phyloP scores from a whole-genome alignment of 1,140 invertebrate species.

The Rhagoletis pomonella region DNA sequence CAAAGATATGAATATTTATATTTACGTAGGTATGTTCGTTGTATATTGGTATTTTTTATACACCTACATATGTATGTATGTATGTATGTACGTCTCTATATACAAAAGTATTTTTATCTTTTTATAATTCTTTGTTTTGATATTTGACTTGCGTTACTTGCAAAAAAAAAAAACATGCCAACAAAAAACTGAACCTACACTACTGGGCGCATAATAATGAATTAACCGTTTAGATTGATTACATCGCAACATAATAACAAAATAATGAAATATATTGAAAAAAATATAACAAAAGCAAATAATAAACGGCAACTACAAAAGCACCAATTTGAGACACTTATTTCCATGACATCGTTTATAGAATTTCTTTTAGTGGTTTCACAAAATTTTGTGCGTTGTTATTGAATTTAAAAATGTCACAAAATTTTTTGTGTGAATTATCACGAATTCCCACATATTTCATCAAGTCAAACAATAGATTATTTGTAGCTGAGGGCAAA shows the following conservation, averaged over 20 bases:
- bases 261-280: not conserved
- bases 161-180: not conserved
- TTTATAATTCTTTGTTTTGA: no score
- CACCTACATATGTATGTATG: not conserved
- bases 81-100: no score
- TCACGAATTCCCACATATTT: slow-evolving; percentile 11
- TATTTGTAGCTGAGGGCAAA: not conserved
- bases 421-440: not conserved
- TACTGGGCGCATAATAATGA: not conserved
- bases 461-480: not conserved
- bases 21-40: not conserved
- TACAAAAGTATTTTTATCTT: no score
- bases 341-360: no score
- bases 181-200: not conserved
- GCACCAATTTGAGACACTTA: no score
- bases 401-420: no score
- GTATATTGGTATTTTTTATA: not conserved
- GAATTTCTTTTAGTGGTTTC: no score
- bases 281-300: not conserved
- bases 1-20: not conserved
- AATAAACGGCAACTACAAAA: no score
- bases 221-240: slow-evolving; percentile 37
- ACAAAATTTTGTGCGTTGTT: no score
- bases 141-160: no score
- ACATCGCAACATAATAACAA: not conserved